Base-by-base conservation (phyloP, 2,888 invertebrate species). In the Heteromyza rotundicornis region DNA sequence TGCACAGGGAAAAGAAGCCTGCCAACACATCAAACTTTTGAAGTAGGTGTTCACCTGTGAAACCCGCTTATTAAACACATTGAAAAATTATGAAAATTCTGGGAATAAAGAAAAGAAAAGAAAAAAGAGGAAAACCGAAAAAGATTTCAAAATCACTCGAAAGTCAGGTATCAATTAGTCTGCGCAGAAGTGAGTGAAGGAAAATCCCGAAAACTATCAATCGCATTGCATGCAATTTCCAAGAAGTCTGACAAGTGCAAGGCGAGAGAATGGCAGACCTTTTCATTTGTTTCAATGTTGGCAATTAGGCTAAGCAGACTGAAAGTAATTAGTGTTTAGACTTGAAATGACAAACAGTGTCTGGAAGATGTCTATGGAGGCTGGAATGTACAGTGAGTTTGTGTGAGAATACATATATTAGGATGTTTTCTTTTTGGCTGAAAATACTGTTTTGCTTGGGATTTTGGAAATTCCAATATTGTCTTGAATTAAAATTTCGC, bases 291-390 rank as follows among this genome's bases (percentile, higher is more conserved):
- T n/a, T 53, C 54, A 57, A 52, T 57, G 63, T 50, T 59, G 64
- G 73, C 65, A 71, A 79, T 79, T 79, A 75, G 70, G 65, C 62
- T 65, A 65, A 64, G 68, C 72, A 75, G 77, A 74, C 77, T 70
- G 60, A 78, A 77, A 74, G 67, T 69, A 73, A 77, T 79, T 79
- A 75, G 71, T 66, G 70, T 71, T 69, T 67, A 66, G 73, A 70
- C 73, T 68, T 65, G 68, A 67, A 69, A 67, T 63, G 69, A 65
- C 68, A 69, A 62, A 58, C 66, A 64, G 60, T 22, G 63, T 57
- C 51, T 57, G 57, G 59, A 36, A 36, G 16, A 54, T 51, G 68
- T 68, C 59, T 67, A 27, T n/a, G n/a, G n/a, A n/a, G n/a, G n/a
- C n/a, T n/a, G n/a, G n/a, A n/a, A n/a, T n/a, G n/a, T n/a, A n/a